Percentiles rank a stretch among this genome's conserved stretches.
Conservation (phyloP, 2,113 vertebrate species). For the Osmerus mordax region DNA sequence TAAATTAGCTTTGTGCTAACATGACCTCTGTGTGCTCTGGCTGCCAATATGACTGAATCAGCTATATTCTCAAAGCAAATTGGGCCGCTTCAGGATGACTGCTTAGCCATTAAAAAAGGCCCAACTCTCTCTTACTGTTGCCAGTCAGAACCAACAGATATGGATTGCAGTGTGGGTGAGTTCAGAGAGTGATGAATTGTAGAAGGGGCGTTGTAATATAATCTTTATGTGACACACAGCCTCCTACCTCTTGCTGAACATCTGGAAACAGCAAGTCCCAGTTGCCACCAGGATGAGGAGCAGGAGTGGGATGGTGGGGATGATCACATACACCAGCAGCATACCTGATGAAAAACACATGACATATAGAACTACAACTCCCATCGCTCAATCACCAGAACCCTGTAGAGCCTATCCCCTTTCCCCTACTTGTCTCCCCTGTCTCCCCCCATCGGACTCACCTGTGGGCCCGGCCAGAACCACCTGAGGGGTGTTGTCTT, state of each 20-base stretch:
- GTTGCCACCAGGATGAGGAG: conserved; percentile 94
- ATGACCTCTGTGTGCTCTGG: conserved; percentile 1
- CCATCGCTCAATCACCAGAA: background rate
- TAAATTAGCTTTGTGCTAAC: conserved; percentile 30
- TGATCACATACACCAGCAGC: conserved; percentile 91
- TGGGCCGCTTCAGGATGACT: background rate
- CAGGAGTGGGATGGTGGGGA: conserved; percentile 92
- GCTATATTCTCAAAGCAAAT: conserved; percentile 14
- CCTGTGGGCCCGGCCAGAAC: conserved; percentile 63
- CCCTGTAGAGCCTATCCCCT: background rate
- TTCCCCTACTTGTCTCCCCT: background rate
- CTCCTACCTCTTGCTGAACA: conserved; percentile 84
- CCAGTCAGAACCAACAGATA: background rate
- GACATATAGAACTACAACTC: background rate
- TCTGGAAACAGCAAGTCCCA: conserved; percentile 93
- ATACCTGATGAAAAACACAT: conserved; percentile 72
- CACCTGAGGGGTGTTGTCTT: conserved; percentile 51
- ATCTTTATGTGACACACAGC: conserved; percentile 4
- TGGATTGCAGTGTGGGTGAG: background rate
- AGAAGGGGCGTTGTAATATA: conserved; percentile 1
- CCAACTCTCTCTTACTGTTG: background rate
- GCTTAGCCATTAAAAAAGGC: conserved; percentile 4
- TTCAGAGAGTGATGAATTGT: too few species aligned
- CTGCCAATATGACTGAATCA: conserved; percentile 26
- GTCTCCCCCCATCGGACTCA: conserved; percentile 27